A percentile compares a stretch with the other conserved stretches of the same genome.
These are phyloP conservation scores for Xenus cinereus DNA, from an alignment of 2,113 vertebrate species.

Conservation along the genomic window DNA sequence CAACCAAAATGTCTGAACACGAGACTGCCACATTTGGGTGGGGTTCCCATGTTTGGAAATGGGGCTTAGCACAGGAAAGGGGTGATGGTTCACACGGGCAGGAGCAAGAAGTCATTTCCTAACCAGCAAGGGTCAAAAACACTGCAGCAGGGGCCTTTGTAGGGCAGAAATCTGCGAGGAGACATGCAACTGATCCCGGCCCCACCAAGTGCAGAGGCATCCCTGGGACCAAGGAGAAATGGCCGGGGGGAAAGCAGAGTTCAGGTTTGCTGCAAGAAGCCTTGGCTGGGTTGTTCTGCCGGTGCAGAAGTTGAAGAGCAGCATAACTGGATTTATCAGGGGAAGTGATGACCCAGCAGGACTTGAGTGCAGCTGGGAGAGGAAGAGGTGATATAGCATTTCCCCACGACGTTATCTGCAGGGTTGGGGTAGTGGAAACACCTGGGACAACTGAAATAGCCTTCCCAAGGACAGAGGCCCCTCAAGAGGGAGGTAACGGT, in stretches of 20 bases:
- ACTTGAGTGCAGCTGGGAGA: accelerated
- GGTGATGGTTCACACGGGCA: not conserved
- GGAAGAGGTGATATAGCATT: not conserved
- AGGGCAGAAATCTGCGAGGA: not conserved
- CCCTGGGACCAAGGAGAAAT: not conserved
- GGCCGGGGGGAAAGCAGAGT: accelerated
- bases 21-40: not conserved
- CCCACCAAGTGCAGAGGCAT: not conserved
- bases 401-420: not conserved
- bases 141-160: not conserved
- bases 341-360: not conserved
- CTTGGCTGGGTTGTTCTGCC: not conserved
- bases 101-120: not conserved
- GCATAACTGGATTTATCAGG: not conserved
- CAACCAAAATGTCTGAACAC: not conserved
- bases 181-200: not conserved
- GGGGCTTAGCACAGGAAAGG: not conserved
- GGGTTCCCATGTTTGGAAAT: not conserved
- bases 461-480: not conserved
- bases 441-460: not conserved
- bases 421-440: not conserved
- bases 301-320: not conserved
- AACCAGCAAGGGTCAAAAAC: not conserved
- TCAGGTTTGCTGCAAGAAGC: not conserved
- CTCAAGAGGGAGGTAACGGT: accelerated